Base-by-base conservation (phyloP, 2,888 invertebrate genomes). In the Caenorhabditis wallacei region DNA sequence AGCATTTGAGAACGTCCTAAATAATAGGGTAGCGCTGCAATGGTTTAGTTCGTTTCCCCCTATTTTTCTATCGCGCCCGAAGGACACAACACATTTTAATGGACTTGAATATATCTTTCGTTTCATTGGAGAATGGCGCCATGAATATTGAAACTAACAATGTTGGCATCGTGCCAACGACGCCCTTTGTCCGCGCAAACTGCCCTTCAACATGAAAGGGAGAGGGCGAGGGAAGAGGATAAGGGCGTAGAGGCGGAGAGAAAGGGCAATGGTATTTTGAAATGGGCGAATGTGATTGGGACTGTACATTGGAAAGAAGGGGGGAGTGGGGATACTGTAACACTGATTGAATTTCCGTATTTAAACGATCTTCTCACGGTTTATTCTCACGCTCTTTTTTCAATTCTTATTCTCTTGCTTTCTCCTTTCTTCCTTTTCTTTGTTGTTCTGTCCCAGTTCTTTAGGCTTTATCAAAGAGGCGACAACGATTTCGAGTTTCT, bases 131-230 rank as follows among this genome's bases (percentile, higher is more conserved):
- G 64, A 51, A 48, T 64, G 64, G 51, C 48, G 48, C 48, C 64
- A 68, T 76, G 76, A 76, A 68, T 76, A 76, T 68, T 76, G 68
- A 57, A 75, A 75, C 75, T 46, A 40, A 57, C 48, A 35, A 40
- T 35, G 13, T 56, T 75, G 75, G 57, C 75, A 64, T 46, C 53
- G 54, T 74, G 75, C 66, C 75, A 68, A 75, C 48, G 63, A 30
- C 53, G 71, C 61, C 71, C 59, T 61, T 71, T 26, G 51, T 40
- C 30, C 71, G 61, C 71, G 37, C 56, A 53, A 59, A 71, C 37
- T 71, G 26, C 43, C 48, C 43, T 37, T 40, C 63, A 63, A 61
- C 53, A 11, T 11, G 40, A 16, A 22, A 20, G 43, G 16, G 8
- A 24, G 43, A 61, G 20, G 64, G 51, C 20, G 46, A 22, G 26